A percentile compares a stretch with the other conserved stretches of the same genome.
phyloP scores from a whole-genome alignment of 2,888 invertebrate species.

The Orchesella flavescens region DNA sequence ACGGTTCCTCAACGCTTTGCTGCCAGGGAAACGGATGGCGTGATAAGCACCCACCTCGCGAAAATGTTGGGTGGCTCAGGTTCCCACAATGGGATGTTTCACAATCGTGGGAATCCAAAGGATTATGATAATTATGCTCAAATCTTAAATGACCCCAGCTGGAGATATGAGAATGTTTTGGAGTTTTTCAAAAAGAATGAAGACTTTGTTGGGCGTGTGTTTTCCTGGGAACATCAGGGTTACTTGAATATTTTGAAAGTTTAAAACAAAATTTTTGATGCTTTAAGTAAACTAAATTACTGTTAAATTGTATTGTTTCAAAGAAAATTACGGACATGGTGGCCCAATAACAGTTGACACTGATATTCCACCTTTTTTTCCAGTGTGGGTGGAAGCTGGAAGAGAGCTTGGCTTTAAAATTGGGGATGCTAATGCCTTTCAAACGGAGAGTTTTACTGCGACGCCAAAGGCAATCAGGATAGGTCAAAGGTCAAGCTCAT shows the following conservation, averaged over 20 bases:
- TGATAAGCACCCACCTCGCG: constrained; percentile 11
- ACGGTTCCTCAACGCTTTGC: constrained; percentile 28
- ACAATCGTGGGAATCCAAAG: constrained; percentile 52
- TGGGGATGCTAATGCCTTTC: constrained; percentile 46
- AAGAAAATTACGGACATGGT: constrained; percentile 44
- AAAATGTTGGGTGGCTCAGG: constrained; percentile 65
- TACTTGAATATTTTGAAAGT: no score
- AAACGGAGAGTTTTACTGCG: constrained; percentile 45
- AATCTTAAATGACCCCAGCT: constrained; percentile 45
- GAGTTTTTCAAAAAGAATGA: constrained; percentile 58
- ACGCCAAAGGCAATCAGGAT: constrained; percentile 7
- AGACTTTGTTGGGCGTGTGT: constrained; percentile 55
- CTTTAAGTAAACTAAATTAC: neutral
- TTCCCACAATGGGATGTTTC: constrained; percentile 53
- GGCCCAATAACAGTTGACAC: constrained; percentile 45
- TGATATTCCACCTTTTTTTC: constrained; percentile 23
- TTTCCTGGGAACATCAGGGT: neutral
- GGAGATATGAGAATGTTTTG: constrained; percentile 53
- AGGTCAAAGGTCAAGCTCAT: constrained; percentile 31
- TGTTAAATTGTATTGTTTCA: no score
- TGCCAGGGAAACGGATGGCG: constrained; percentile 13
- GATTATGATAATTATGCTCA: constrained; percentile 61
- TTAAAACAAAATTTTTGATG: neutral
- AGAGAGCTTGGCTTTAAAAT: constrained; percentile 39
- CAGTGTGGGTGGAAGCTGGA: constrained; percentile 53